Evolutionary conservation across 2,888 invertebrate species (phyloP).

Genomic region (Eristalinus aeneus): DNA sequence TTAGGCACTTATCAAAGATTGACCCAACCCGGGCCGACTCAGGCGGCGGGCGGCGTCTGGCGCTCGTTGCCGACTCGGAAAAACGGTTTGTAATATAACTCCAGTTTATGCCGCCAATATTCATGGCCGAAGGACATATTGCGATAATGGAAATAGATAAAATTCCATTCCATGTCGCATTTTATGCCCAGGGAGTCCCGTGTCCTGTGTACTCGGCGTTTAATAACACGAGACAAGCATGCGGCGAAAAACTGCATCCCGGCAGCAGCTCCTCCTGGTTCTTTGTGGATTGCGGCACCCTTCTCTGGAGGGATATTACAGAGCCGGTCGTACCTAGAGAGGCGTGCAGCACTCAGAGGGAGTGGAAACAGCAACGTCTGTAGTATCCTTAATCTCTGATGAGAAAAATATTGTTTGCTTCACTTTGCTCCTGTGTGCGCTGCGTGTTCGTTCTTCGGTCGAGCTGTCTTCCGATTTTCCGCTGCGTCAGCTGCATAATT

Average conservation of each 20-base stretch:
- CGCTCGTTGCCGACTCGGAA: background rate
- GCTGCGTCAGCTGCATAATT: slow-evolving; percentile 66
- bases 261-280: no score
- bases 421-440: background rate
- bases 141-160: slow-evolving; percentile 62
- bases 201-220: slow-evolving; percentile 21
- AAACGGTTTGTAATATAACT: slow-evolving; percentile 35
- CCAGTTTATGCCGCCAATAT: slow-evolving; percentile 31
- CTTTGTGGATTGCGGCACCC: background rate
- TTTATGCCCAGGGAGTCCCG: slow-evolving; percentile 42
- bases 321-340: slow-evolving; percentile 25
- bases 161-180: slow-evolving; percentile 55
- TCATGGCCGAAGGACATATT: slow-evolving; percentile 54
- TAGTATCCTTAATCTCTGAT: slow-evolving; percentile 57
- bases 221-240: slow-evolving; percentile 30
- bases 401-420: slow-evolving; percentile 42
- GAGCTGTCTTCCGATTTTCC: slow-evolving; percentile 27
- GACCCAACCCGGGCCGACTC: no score
- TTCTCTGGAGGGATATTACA: background rate
- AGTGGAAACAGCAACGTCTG: slow-evolving; percentile 20
- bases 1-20: background rate
- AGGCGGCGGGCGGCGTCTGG: no score
- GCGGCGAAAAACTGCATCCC: slow-evolving; percentile 7
- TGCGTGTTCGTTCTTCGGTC: background rate
- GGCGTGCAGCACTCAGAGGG: slow-evolving; percentile 10